Evolutionary conservation across 1,140 invertebrate genomes (phyloP).

Genomic region (Apis florea): DNA sequence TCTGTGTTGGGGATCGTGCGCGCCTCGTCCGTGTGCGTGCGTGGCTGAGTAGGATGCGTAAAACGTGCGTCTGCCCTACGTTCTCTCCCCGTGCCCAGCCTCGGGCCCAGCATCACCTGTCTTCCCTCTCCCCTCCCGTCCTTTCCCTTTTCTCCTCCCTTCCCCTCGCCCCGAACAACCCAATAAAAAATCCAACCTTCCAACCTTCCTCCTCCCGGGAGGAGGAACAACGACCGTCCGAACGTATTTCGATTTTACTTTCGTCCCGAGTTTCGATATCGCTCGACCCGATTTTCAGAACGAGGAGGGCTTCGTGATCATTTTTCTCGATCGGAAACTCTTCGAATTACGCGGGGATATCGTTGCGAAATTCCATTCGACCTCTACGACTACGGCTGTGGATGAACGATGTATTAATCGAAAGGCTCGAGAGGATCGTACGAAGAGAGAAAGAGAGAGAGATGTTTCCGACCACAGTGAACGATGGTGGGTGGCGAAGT

Average conservation of each 20-base stretch:
- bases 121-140: conserved; percentile 67
- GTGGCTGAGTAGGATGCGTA: conserved; percentile 65
- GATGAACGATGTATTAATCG: no score
- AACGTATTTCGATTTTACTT: conserved; percentile 41
- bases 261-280: neutral
- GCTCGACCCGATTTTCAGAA: no score
- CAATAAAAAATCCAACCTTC: neutral
- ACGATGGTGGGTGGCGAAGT: no score
- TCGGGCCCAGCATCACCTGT: conserved; percentile 79
- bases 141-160: conserved; percentile 13
- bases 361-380: no score
- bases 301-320: no score
- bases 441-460: no score
- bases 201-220: neutral
- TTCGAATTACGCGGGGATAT: no score
- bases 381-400: no score
- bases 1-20: conserved; percentile 55
- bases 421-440: no score
- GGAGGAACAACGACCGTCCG: no score
- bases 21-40: conserved; percentile 54
- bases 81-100: conserved; percentile 57
- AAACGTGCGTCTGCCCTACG: conserved; percentile 60
- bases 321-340: no score
- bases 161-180: neutral
- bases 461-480: no score